phyloP scores from a whole-genome alignment of 2,113 vertebrate genomes.

The Neogobius melanostomus region DNA sequence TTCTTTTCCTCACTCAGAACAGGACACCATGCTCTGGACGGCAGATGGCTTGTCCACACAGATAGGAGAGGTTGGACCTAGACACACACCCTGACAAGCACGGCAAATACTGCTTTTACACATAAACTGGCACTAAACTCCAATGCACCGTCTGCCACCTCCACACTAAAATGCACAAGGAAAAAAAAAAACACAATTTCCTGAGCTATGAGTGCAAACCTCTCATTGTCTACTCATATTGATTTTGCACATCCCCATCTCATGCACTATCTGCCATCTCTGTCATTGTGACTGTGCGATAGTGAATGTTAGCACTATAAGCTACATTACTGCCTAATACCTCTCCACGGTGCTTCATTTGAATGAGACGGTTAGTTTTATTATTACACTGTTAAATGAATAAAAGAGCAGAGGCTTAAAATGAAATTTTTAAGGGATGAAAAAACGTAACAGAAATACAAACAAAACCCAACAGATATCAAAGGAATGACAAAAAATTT shows the following conservation, averaged over 20 bases:
- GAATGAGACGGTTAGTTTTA: conserved; percentile 45
- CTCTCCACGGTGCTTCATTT: conserved; percentile 30
- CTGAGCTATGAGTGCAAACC: conserved; percentile 66
- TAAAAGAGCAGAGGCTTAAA: conserved; percentile 25
- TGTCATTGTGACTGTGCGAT: conserved; percentile 59
- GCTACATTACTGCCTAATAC: conserved; percentile 53
- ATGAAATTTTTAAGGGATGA: conserved; percentile 47
- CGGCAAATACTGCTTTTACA: conserved; percentile 18
- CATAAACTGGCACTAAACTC: conserved; percentile 41
- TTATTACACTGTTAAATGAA: conserved; percentile 42
- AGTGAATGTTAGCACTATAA: conserved; percentile 48
- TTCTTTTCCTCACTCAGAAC: conserved; percentile 60
- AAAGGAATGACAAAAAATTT: conserved; percentile 16
- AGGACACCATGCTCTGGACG: conserved; percentile 74
- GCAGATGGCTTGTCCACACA: conserved; percentile 80
- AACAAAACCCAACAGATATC: conserved; percentile 45
- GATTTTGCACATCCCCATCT: conserved; percentile 68
- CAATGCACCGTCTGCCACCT: conserved; percentile 22
- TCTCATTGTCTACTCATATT: conserved; percentile 74
- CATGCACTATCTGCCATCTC: conserved; percentile 63
- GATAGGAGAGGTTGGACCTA: conserved; percentile 73
- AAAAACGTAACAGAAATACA: conserved; percentile 43
- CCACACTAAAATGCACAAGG: conserved; percentile 21
- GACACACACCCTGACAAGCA: conserved; percentile 47
- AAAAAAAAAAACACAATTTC: conserved; percentile 71